phyloP scores from a whole-genome alignment of 2,888 invertebrate genomes.

The Tetanocera ferruginea region DNA sequence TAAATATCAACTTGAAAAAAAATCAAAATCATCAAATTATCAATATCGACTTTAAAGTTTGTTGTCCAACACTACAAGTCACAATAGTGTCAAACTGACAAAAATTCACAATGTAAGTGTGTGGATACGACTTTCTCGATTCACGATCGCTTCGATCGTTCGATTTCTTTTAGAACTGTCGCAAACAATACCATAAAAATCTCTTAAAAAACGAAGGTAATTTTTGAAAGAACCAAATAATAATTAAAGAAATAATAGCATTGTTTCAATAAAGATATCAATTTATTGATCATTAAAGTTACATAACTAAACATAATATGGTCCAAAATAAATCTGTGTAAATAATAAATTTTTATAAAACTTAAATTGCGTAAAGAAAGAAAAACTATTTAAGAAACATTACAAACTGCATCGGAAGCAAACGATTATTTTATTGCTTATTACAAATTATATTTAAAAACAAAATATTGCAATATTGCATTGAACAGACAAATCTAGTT shows the following conservation, averaged over 20 bases:
- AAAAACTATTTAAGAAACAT: not conserved
- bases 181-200: too few relatives aligned
- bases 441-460: conserved; percentile 6
- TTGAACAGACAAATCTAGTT: not conserved
- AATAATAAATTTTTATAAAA: conserved; percentile 7
- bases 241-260: not conserved
- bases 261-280: conserved; percentile 9
- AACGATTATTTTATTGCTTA: conserved; percentile 1
- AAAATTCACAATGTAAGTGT: too few relatives aligned
- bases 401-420: not conserved
- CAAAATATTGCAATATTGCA: conserved; percentile 20
- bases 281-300: conserved; percentile 23
- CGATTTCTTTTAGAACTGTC: too few relatives aligned
- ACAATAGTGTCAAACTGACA: too few relatives aligned
- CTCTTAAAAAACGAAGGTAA: too few relatives aligned
- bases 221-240: not conserved
- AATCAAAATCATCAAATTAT: too few relatives aligned
- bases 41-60: too few relatives aligned
- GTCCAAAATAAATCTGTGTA: not conserved
- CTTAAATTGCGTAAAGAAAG: conserved; percentile 8
- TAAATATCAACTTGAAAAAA: too few relatives aligned
- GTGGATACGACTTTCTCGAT: too few relatives aligned
- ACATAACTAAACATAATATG: conserved; percentile 21
- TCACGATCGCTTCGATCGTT: too few relatives aligned
- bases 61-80: too few relatives aligned